phyloP scores from a whole-genome alignment of 2,888 invertebrate genomes.

The Drosophila kuntzei region DNA sequence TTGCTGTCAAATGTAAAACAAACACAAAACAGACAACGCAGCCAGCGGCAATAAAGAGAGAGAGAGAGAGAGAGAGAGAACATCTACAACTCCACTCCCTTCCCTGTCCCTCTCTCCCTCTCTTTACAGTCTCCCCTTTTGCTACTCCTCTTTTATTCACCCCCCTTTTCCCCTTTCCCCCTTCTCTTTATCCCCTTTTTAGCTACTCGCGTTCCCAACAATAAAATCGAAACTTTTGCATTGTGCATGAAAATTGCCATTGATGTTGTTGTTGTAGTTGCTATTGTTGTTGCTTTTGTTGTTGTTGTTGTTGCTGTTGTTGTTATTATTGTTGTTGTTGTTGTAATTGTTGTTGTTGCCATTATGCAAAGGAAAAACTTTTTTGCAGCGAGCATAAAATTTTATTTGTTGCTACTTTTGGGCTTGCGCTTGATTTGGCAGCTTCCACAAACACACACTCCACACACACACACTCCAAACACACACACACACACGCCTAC shows the following conservation, averaged over 20 bases:
- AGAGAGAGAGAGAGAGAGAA: not conserved
- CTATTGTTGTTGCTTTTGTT: constrained; percentile 15
- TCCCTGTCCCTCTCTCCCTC: too few relatives aligned
- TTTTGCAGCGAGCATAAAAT: constrained; percentile 76
- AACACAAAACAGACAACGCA: constrained; percentile 56
- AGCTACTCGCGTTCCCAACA: constrained; percentile 59
- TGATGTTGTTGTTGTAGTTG: constrained; percentile 33
- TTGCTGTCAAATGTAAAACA: constrained; percentile 64
- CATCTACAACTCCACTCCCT: not conserved
- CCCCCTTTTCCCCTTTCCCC: not conserved
- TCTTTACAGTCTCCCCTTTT: too few relatives aligned
- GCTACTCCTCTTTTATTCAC: too few relatives aligned
- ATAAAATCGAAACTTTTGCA: constrained; percentile 79
- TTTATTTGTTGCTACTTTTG: constrained; percentile 81
- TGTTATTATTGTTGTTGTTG: constrained; percentile 16
- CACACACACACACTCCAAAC: constrained; percentile 27
- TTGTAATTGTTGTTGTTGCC: constrained; percentile 39
- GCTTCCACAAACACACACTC: constrained; percentile 35
- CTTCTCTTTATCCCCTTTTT: not conserved
- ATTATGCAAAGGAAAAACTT: constrained; percentile 78
- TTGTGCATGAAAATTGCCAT: constrained; percentile 75
- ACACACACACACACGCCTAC: constrained; percentile 7
- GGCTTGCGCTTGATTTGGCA: constrained; percentile 80
- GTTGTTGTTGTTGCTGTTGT: constrained; percentile 10
- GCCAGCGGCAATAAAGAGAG: constrained; percentile 25